A percentile compares a stretch with the other conserved stretches of the same genome.
These are phyloP conservation scores for Panagrolaimus sp. DNA, from an alignment of 1,140 invertebrate species.

Conservation along the genomic window DNA sequence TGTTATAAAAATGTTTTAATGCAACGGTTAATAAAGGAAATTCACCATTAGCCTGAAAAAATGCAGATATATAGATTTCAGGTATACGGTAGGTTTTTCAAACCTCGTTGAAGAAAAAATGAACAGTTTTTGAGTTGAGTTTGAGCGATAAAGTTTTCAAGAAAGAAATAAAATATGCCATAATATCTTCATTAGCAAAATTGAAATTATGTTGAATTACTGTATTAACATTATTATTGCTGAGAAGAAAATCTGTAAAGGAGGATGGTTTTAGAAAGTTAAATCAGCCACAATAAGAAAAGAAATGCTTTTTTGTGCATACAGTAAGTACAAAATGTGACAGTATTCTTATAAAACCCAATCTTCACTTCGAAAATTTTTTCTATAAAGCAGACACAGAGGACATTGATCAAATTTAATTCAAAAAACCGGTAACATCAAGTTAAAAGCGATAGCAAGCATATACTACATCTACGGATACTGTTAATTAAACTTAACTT, in stretches of 20 bases:
- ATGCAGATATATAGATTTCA: neutral
- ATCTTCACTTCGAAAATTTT: too few relatives aligned
- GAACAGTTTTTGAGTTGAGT: slow-evolving; percentile 95
- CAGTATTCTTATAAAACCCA: too few relatives aligned
- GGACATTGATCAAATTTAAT: too few relatives aligned
- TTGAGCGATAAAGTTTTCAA: slow-evolving; percentile 95
- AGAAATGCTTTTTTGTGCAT: too few relatives aligned
- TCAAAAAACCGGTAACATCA: too few relatives aligned
- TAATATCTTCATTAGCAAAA: slow-evolving; percentile 98
- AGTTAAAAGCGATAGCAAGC: too few relatives aligned
- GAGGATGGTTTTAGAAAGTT: too few relatives aligned
- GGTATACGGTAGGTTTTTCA: slow-evolving; percentile 45
- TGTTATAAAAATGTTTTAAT: slow-evolving; percentile 97
- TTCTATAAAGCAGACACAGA: too few relatives aligned
- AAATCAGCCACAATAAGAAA: too few relatives aligned
- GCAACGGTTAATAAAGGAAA: slow-evolving; percentile 98
- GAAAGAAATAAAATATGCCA: slow-evolving; percentile 99
- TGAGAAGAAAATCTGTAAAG: slow-evolving; percentile 89
- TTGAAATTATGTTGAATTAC: slow-evolving; percentile 99
- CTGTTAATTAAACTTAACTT: too few relatives aligned
- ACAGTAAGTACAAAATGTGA: too few relatives aligned
- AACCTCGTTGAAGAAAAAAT: slow-evolving; percentile 99
- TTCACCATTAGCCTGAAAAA: slow-evolving; percentile 87
- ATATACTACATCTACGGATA: too few relatives aligned
- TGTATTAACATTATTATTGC: slow-evolving; percentile 98